Percentiles rank a stretch among this genome's conserved stretches.
These are phyloP conservation scores for Leptinotarsa lineolata DNA, from an alignment of 1,140 invertebrate species.

Conservation along the genomic window DNA sequence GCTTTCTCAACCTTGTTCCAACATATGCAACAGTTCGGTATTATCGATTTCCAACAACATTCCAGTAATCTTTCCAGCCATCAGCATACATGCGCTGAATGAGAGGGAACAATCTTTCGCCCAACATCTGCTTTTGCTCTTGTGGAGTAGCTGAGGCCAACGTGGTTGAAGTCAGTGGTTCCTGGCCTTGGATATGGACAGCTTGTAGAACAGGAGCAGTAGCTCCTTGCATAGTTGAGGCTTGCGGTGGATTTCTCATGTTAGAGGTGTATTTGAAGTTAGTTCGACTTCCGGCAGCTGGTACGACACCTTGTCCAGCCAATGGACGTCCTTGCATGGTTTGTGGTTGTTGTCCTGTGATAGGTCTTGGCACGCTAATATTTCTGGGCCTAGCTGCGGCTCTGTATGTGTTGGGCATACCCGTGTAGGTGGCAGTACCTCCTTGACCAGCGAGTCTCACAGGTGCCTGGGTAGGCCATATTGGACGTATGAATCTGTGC, in stretches of 20 bases:
- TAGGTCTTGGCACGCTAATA: slow-evolving; percentile 78
- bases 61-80: slow-evolving; percentile 97
- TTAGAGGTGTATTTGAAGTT: slow-evolving; percentile 86
- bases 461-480: slow-evolving; percentile 84
- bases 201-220: slow-evolving; percentile 70
- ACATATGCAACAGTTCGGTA: slow-evolving; percentile 96
- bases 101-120: slow-evolving; percentile 95
- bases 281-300: slow-evolving; percentile 67
- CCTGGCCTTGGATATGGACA: too few species aligned
- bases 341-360: slow-evolving; percentile 74
- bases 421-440: slow-evolving; percentile 68
- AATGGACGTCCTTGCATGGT: slow-evolving; percentile 58
- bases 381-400: slow-evolving; percentile 64
- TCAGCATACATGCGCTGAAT: slow-evolving; percentile 93
- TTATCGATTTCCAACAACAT: slow-evolving; percentile 99
- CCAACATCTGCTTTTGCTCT: slow-evolving; percentile 96
- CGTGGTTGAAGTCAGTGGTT: slow-evolving; percentile 89
- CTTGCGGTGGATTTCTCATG: slow-evolving; percentile 78
- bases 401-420: slow-evolving; percentile 67
- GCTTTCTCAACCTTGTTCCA: slow-evolving; percentile 97
- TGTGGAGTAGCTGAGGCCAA: slow-evolving; percentile 94
- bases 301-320: slow-evolving; percentile 66
- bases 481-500: slow-evolving; percentile 81
- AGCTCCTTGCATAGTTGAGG: slow-evolving; percentile 59
- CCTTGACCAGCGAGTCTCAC: slow-evolving; percentile 71